Evolutionary conservation across 2,797 vertebrate species (phyloP).

Genomic region (Gorsachius magnificus): DNA sequence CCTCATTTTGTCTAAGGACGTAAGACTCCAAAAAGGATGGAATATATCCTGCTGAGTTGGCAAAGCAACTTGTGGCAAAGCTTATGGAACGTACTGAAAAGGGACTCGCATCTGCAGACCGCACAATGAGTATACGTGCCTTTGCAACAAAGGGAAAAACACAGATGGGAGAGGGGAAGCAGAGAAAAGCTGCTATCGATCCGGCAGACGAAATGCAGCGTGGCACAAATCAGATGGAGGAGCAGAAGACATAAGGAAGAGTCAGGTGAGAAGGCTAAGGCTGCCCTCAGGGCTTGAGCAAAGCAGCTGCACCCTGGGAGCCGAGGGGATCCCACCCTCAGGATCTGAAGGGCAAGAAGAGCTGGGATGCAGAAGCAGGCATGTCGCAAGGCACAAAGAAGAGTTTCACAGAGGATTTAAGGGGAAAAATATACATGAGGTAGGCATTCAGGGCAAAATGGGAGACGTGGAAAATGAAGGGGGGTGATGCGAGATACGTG

Average conservation of each 20-base stretch:
- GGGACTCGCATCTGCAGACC: not conserved
- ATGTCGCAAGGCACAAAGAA: accelerated
- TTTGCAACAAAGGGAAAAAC: not conserved
- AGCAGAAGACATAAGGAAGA: not conserved
- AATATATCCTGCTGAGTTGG: not conserved
- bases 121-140: not conserved
- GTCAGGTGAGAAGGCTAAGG: not conserved
- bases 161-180: constrained; percentile 23
- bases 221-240: not conserved
- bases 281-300: not conserved
- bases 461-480: accelerated
- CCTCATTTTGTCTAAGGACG: not conserved
- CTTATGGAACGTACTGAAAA: not conserved
- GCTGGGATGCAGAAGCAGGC: not conserved
- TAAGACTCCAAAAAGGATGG: not conserved
- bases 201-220: not conserved
- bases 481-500: accelerated
- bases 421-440: not conserved
- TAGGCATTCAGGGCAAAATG: not conserved
- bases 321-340: not conserved
- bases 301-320: not conserved
- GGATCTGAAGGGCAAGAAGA: not conserved
- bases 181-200: not conserved
- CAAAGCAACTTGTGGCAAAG: not conserved
- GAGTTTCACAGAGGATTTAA: not conserved